These are phyloP conservation scores for Vandiemenella viatica DNA, from an alignment of 2,888 invertebrate species.

Conservation along the genomic window DNA sequence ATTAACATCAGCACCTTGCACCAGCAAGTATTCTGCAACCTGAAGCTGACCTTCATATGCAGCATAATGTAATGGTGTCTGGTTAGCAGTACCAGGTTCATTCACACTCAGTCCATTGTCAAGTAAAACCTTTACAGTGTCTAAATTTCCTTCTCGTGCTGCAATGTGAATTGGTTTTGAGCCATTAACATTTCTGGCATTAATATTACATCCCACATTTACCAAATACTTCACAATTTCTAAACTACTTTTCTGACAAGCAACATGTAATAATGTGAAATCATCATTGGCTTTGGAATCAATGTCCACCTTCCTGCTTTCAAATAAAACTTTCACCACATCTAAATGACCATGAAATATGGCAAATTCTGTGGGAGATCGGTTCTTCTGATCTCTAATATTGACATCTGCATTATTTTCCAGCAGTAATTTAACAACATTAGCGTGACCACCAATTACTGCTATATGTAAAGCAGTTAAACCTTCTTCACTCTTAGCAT, in stretches of 20 bases:
- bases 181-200: background rate
- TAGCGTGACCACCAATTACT: conserved; percentile 2
- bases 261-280: background rate
- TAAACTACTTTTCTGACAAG: background rate
- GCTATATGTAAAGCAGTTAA: conserved; percentile 11
- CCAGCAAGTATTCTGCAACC: background rate
- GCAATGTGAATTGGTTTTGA: conserved; percentile 2
- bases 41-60: background rate
- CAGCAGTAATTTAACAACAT: conserved; percentile 2
- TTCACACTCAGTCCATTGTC: background rate
- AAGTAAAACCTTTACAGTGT: background rate
- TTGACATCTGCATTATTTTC: conserved; percentile 7
- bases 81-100: background rate
- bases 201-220: background rate
- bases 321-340: conserved; percentile 15
- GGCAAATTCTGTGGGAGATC: conserved; percentile 19
- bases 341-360: conserved; percentile 18
- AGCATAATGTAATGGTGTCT: conserved; percentile 1
- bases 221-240: background rate
- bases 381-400: conserved; percentile 1
- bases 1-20: conserved; percentile 1
- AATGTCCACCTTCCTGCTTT: conserved; percentile 11
- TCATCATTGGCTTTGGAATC: conserved; percentile 8
- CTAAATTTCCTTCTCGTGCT: background rate
- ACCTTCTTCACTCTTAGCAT: conserved; percentile 7